Base-by-base conservation (phyloP, 2,113 vertebrate genomes). In the Plecturocebus donacophilus region DNA sequence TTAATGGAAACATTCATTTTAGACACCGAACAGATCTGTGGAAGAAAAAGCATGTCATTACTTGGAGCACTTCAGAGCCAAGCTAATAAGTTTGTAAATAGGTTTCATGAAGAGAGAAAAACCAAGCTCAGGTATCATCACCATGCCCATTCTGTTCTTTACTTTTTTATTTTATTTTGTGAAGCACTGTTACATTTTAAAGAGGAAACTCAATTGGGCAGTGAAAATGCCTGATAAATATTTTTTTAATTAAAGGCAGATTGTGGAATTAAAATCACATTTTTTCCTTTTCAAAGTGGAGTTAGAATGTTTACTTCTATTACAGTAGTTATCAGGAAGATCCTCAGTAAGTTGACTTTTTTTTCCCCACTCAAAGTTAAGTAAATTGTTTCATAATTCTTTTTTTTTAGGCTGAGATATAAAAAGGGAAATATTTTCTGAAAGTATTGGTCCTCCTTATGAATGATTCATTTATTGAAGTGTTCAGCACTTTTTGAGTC, bases 41-140 rank as follows among this genome's bases (percentile, higher is more conserved):
- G 99, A 98, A 98, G 99, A 91, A 99, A 99, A 96, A 99, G 99
- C 40, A 99, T 99, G 97, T 99, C 99, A 75, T 98, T 99, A 96
- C 97, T 99, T 98, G 99, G 99, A 97, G 99, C 99, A 32, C 99
- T 99, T 96, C 99, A 99, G 98, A 99, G 99, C 90, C 99, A 99
- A 98, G 99, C 99, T 97, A 99, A 99, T 94, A 99, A 99, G 98
- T 99, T 99, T 96, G 99, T 99, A 77, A 99, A 99, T 87, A 99
- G 99, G 89, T 99, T 99, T 98, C 99, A 99, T 17, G 99, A 99
- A 71, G 99, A 99, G 66, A 99, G 99, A 97, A 99, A 99, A 98
- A 99, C 99, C 35, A 99, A 99, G 94, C 99, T 99, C 85, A 99
- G 99, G 99, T 99, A 98, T 88, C 17, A 97, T 75, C 16, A 85